Conservation (phyloP, 2,888 invertebrate species). For the Pseudoips prasinana region DNA sequence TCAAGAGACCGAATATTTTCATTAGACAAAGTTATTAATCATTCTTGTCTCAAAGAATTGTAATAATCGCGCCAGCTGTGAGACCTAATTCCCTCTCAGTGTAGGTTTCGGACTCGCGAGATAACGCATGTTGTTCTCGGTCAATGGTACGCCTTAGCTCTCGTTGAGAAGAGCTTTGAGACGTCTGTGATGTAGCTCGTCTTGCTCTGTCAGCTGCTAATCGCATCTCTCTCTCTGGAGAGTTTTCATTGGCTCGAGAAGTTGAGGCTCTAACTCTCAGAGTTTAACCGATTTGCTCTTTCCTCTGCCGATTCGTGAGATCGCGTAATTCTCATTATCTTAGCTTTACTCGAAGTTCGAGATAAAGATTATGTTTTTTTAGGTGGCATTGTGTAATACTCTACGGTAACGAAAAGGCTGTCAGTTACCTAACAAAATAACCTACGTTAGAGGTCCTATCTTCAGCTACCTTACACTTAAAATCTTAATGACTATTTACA, state of each 20-base stretch:
- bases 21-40: slow-evolving; percentile 1
- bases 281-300: slow-evolving; percentile 14
- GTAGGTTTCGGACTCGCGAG: slow-evolving; percentile 5
- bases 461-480: too few relatives aligned
- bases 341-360: slow-evolving; percentile 9
- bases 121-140: slow-evolving; percentile 10
- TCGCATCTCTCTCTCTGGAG: slow-evolving; percentile 3
- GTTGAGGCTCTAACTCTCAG: slow-evolving; percentile 15
- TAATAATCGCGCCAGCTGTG: slow-evolving; percentile 2
- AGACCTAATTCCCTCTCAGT: not conserved
- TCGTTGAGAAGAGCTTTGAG: slow-evolving; percentile 11
- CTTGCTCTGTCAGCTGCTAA: slow-evolving; percentile 9
- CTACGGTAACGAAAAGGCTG: too few relatives aligned
- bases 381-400: not conserved
- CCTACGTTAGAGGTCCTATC: too few relatives aligned
- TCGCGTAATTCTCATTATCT: slow-evolving; percentile 11
- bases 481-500: too few relatives aligned
- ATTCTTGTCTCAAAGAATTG: slow-evolving; percentile 1
- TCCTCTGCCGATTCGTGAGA: slow-evolving; percentile 11
- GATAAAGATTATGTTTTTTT: slow-evolving; percentile 2
- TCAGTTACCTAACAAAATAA: too few relatives aligned
- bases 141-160: slow-evolving; percentile 10
- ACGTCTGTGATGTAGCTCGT: slow-evolving; percentile 7
- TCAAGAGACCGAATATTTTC: slow-evolving; percentile 1
- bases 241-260: slow-evolving; percentile 6